Percentiles rank a stretch among this genome's conserved stretches.
phyloP scores from a whole-genome alignment of 2,888 invertebrate genomes.

The Sinopyrophorus schimmeli region DNA sequence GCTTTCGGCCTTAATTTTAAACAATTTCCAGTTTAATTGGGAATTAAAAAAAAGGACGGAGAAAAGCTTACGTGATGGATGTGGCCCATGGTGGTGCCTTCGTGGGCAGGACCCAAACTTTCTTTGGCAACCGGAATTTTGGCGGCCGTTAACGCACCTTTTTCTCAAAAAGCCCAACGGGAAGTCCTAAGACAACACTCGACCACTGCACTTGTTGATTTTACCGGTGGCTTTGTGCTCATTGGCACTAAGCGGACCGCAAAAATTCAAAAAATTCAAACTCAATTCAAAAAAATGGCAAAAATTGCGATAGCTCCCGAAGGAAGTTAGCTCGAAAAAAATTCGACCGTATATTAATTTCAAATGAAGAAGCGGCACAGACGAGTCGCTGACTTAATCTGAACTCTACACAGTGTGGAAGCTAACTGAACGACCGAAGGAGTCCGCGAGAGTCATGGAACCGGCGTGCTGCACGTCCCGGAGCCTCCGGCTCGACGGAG shows the following conservation, averaged over 20 bases:
- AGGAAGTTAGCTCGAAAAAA: constrained; percentile 1
- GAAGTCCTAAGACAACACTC: constrained; percentile 13
- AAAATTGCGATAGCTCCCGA: background rate
- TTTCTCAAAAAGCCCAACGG: constrained; percentile 21
- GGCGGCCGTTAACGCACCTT: constrained; percentile 36
- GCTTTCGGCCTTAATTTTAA: too few species aligned
- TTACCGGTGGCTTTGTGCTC: constrained; percentile 24
- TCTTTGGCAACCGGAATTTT: constrained; percentile 57
- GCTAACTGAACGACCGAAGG: constrained; percentile 28
- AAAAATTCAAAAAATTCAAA: background rate
- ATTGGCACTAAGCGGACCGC: constrained; percentile 27
- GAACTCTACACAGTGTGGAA: constrained; percentile 31
- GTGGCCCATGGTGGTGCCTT: constrained; percentile 56
- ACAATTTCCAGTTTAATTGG: too few species aligned
- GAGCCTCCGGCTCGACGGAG: constrained; percentile 22
- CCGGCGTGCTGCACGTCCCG: constrained; percentile 34
- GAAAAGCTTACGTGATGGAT: constrained; percentile 53
- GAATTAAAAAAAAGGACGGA: too few species aligned
- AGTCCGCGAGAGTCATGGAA: constrained; percentile 31
- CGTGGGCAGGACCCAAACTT: constrained; percentile 52
- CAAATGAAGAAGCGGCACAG: constrained; percentile 10
- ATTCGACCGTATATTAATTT: constrained; percentile 21
- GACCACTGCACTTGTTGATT: constrained; percentile 22
- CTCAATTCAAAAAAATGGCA: constrained; percentile 2
- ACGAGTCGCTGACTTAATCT: constrained; percentile 22